phyloP scores from a whole-genome alignment of 2,888 invertebrate species.

The Siphlonurus alternatus region DNA sequence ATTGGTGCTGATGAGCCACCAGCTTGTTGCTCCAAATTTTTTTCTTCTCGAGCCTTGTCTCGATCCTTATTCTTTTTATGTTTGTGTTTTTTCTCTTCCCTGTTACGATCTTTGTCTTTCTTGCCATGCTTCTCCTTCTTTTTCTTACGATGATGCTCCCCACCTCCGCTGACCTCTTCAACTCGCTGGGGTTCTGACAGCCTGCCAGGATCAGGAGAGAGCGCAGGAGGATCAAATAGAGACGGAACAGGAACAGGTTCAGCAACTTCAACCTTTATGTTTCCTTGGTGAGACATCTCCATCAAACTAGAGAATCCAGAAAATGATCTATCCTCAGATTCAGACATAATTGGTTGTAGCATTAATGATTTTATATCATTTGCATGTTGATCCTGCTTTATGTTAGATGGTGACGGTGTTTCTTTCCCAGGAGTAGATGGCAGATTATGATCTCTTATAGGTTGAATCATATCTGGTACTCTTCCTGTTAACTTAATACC shows the following conservation, averaged over 20 bases:
- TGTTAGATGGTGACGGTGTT: neutral
- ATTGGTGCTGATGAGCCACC: slow-evolving; percentile 25
- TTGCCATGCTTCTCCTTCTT: slow-evolving; percentile 3
- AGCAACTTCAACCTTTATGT: neutral
- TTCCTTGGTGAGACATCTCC: neutral
- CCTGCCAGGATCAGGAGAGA: neutral
- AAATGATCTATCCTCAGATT: neutral
- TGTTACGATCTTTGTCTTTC: slow-evolving; percentile 18
- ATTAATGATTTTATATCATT: neutral
- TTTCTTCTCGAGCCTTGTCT: slow-evolving; percentile 13
- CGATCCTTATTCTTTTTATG: slow-evolving; percentile 30
- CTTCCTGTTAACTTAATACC: slow-evolving; percentile 22
- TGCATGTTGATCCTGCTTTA: neutral
- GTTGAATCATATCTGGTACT: slow-evolving; percentile 23
- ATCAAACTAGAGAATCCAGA: neutral
- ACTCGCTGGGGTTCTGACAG: neutral
- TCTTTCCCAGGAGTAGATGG: neutral
- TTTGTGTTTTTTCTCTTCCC: slow-evolving; percentile 61
- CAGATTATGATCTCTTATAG: too few relatives aligned
- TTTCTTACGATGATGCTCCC: neutral
- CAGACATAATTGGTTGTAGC: neutral
- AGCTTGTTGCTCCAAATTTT: slow-evolving; percentile 15
- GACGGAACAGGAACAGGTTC: neutral
- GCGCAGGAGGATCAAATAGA: neutral
- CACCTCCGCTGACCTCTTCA: neutral